Conservation (phyloP, 2,888 invertebrate species). For the Mycalesis mineus region DNA sequence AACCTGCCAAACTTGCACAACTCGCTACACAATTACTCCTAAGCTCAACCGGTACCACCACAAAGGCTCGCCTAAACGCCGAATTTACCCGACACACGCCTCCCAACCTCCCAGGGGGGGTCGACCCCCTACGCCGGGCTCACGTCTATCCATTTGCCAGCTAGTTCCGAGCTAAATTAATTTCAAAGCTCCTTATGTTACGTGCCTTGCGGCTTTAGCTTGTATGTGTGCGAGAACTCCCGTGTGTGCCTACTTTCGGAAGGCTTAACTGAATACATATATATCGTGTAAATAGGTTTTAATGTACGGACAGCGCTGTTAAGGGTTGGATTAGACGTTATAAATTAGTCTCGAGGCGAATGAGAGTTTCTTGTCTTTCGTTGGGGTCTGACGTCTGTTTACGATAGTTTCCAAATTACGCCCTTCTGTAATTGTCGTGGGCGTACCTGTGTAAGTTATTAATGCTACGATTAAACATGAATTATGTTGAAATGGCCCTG, state of each 20-base stretch:
- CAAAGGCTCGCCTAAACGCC: constrained; percentile 75
- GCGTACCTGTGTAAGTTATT: neutral
- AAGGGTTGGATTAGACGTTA: constrained; percentile 71
- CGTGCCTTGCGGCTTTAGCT: constrained; percentile 76
- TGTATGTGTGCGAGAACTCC: constrained; percentile 53
- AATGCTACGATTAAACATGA: neutral
- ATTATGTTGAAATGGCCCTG: neutral
- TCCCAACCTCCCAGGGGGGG: constrained; percentile 38
- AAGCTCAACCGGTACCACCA: constrained; percentile 65
- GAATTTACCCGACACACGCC: constrained; percentile 63
- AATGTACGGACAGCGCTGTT: constrained; percentile 67
- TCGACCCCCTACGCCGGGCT: constrained; percentile 54
- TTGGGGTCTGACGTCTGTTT: constrained; percentile 28
- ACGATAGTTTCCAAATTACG: constrained; percentile 30
- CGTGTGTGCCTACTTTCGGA: constrained; percentile 60
- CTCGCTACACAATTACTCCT: constrained; percentile 62
- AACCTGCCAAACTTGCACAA: constrained; percentile 40
- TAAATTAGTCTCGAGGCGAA: constrained; percentile 64
- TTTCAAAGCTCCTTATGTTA: constrained; percentile 79
- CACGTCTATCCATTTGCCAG: constrained; percentile 79
- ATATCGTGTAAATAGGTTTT: constrained; percentile 45
- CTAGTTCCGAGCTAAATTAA: constrained; percentile 79
- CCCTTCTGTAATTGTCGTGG: constrained; percentile 15
- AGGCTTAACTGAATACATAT: constrained; percentile 70
- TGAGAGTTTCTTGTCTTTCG: constrained; percentile 40